These are phyloP conservation scores for Machimus rusticus DNA, from an alignment of 2,888 invertebrate genomes.

Conservation along the genomic window DNA sequence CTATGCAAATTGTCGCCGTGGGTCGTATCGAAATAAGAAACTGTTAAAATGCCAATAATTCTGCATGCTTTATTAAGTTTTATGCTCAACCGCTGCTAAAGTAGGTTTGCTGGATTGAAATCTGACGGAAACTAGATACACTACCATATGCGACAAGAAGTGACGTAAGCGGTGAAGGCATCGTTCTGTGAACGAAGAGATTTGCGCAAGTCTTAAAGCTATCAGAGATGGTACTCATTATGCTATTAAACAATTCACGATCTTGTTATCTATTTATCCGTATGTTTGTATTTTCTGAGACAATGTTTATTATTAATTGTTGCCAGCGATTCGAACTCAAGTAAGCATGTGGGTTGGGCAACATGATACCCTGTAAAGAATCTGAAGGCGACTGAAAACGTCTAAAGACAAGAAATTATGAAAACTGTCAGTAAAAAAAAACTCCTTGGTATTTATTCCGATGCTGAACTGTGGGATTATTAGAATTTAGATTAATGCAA, in stretches of 20 bases:
- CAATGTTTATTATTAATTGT: neutral
- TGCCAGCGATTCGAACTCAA: neutral
- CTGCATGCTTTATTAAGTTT: neutral
- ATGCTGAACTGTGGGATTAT: neutral
- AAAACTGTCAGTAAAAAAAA: neutral
- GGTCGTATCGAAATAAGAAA: neutral
- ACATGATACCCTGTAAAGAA: neutral
- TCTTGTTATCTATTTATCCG: neutral
- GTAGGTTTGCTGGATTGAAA: neutral
- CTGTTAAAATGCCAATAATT: neutral
- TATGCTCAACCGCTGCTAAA: neutral
- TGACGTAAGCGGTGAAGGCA: neutral
- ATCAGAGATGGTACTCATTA: neutral
- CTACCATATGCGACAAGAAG: neutral
- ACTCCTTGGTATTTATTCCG: neutral
- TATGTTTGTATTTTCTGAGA: neutral
- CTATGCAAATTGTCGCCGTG: neutral
- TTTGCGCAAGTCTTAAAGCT: neutral
- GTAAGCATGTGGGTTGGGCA: neutral
- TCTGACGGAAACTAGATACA: neutral
- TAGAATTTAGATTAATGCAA: neutral
- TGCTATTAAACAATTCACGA: neutral
- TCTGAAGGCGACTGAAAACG: neutral
- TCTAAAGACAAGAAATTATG: neutral
- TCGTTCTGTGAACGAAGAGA: neutral